phyloP scores from a whole-genome alignment of 1,140 invertebrate species.

The Mizuhopecten yessoensis region DNA sequence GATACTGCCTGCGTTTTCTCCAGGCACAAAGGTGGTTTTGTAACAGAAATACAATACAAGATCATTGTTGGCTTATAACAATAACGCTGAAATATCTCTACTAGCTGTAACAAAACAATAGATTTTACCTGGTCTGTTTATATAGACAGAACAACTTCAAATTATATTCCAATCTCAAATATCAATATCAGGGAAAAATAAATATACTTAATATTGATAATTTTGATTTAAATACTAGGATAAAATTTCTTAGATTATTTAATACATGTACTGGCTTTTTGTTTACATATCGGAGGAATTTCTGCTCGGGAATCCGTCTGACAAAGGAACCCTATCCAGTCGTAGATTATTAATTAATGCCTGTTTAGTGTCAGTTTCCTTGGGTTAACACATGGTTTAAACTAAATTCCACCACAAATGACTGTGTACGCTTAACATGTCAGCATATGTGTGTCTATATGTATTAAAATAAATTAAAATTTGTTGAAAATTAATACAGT shows the following conservation, averaged over 20 bases:
- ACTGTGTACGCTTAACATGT: background rate
- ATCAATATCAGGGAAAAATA: background rate
- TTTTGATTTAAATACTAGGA: background rate
- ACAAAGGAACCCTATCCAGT: background rate
- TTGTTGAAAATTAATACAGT: background rate
- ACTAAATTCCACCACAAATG: background rate
- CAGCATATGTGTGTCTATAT: background rate
- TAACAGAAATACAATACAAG: background rate
- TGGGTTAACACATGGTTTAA: background rate
- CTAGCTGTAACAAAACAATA: background rate
- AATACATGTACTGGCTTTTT: background rate
- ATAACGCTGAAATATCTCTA: background rate
- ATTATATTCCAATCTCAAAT: background rate
- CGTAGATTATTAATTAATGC: background rate
- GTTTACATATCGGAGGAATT: background rate
- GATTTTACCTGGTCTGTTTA: background rate
- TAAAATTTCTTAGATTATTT: background rate
- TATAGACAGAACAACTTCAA: background rate
- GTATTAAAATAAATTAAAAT: background rate
- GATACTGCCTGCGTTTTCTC: conserved; percentile 3
- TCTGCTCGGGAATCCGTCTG: background rate
- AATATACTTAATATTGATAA: background rate
- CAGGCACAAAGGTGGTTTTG: background rate
- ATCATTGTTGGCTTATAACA: background rate
- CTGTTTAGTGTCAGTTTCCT: background rate